Evolutionary conservation across 2,888 invertebrate species (phyloP).

Genomic region (Megastigmus dorsalis): DNA sequence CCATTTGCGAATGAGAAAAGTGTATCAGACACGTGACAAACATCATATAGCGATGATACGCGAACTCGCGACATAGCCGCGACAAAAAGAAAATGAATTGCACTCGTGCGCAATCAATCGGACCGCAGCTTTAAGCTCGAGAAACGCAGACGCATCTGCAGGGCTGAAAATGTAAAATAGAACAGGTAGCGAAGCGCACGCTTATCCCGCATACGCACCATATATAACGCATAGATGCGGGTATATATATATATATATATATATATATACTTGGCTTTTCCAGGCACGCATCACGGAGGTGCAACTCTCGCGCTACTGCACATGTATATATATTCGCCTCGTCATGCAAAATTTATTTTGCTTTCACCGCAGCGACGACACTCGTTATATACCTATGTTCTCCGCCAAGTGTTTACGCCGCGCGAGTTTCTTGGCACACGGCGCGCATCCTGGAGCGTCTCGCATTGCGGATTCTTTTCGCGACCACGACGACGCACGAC

Average conservation of each 20-base stretch:
- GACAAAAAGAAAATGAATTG: no score
- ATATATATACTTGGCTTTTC: not conserved
- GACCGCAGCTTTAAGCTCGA: no score
- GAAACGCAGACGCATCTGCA: no score
- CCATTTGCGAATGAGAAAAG: no score
- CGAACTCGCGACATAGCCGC: not conserved
- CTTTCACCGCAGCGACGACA: slow-evolving; percentile 52
- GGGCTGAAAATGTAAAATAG: slow-evolving; percentile 24
- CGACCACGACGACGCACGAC: no score
- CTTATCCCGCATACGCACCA: no score
- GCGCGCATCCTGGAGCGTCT: slow-evolving; percentile 10
- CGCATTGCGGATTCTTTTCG: no score
- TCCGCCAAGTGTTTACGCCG: slow-evolving; percentile 23
- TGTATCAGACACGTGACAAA: no score
- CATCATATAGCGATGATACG: not conserved
- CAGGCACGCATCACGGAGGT: not conserved
- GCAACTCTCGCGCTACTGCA: not conserved
- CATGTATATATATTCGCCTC: slow-evolving; percentile 5
- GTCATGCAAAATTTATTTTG: slow-evolving; percentile 56
- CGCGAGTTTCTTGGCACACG: slow-evolving; percentile 16
- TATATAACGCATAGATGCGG: no score
- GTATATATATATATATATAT: not conserved
- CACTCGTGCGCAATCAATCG: no score
- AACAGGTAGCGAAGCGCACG: slow-evolving; percentile 36
- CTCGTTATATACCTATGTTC: slow-evolving; percentile 41